Conservation (phyloP, 2,797 vertebrate species). For the Liasis olivaceus region DNA sequence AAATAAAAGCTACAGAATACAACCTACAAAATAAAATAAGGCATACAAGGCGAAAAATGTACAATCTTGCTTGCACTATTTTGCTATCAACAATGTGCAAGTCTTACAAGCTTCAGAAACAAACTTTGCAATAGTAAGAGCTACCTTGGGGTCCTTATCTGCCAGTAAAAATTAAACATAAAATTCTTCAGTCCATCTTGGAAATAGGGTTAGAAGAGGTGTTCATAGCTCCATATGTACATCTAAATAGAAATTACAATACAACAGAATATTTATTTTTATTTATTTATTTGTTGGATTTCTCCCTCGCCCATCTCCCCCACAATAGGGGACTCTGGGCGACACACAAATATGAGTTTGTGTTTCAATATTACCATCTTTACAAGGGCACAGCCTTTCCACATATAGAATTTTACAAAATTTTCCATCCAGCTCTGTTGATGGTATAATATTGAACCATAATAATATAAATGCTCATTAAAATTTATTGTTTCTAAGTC, state of each 20-base stretch:
- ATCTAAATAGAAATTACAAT: neutral
- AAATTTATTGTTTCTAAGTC: neutral
- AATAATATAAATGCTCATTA: neutral
- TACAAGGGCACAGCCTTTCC: neutral
- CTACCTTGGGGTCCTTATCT: neutral
- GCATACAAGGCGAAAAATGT: neutral
- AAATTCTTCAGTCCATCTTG: no score
- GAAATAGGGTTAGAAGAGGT: no score
- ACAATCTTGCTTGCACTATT: neutral
- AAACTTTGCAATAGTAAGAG: neutral
- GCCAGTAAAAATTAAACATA: neutral
- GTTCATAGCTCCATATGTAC: neutral
- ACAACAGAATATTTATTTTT: neutral
- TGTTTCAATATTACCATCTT: neutral
- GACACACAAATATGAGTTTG: neutral
- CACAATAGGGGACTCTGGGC: no score
- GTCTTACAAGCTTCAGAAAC: neutral
- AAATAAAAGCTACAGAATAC: neutral
- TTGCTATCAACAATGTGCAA: neutral
- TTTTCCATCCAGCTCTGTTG: neutral
- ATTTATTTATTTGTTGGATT: no score
- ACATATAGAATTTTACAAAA: neutral
- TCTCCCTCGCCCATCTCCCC: no score
- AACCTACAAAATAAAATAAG: neutral
- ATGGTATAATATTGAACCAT: neutral